These are phyloP conservation scores for Sinelater perroti DNA, from an alignment of 2,888 invertebrate species.

Conservation along the genomic window DNA sequence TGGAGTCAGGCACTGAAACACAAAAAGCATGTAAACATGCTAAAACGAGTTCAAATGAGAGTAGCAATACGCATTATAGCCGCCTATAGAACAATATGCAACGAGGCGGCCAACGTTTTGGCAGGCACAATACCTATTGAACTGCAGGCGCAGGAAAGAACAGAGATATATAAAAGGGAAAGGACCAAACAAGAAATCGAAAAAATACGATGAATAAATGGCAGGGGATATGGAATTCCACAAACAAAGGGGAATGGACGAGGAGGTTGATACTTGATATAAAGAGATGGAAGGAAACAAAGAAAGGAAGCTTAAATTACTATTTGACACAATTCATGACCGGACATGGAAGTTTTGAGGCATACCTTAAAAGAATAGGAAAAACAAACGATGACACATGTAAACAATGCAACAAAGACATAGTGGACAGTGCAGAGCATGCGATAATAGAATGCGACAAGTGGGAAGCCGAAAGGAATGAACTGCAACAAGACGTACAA, in stretches of 20 bases:
- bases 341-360: conserved; percentile 21
- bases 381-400: background rate
- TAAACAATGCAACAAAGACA: background rate
- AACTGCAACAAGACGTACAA: no score
- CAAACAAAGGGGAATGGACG: background rate
- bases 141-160: background rate
- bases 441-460: background rate
- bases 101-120: background rate
- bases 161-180: background rate
- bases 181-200: background rate
- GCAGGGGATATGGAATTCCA: background rate
- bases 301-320: conserved; percentile 6
- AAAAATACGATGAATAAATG: background rate
- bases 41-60: background rate
- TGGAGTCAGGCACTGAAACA: background rate
- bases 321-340: conserved; percentile 22
- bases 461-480: background rate
- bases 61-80: background rate
- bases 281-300: background rate
- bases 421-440: background rate
- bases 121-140: background rate
- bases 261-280: background rate
- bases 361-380: conserved; percentile 6
- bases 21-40: background rate
- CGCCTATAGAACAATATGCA: background rate